A percentile compares a stretch with the other conserved stretches of the same genome.
Evolutionary conservation across 1,140 invertebrate species (phyloP).

Genomic region (Leguminivora glycinivorella): DNA sequence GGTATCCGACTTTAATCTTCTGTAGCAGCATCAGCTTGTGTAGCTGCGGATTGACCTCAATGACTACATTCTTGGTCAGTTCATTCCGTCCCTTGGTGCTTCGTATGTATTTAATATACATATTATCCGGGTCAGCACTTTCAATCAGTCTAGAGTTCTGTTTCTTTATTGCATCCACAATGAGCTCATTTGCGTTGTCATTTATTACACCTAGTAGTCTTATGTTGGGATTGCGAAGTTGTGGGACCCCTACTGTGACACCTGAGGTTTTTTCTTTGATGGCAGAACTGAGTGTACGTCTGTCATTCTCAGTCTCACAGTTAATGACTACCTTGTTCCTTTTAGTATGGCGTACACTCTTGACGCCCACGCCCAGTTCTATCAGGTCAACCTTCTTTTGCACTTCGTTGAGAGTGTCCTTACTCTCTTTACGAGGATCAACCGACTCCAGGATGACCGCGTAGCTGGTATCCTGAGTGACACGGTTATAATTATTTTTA

Average conservation of each 20-base stretch:
- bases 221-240: not conserved
- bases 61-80: conserved; percentile 8
- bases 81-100: not conserved
- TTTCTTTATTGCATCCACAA: not conserved
- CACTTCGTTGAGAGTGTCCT: not conserved
- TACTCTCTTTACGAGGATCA: not conserved
- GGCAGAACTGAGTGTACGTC: not conserved
- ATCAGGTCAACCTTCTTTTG: not conserved
- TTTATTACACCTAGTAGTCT: not conserved
- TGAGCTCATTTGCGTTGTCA: not conserved
- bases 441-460: not conserved
- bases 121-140: not conserved
- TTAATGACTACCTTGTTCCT: not conserved
- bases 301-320: not conserved
- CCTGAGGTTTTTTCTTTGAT: not conserved
- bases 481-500: too few species aligned
- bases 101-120: not conserved
- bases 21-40: not conserved
- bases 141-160: not conserved
- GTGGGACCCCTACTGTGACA: not conserved
- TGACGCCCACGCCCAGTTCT: not conserved
- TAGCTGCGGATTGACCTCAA: not conserved
- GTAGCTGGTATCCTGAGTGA: not conserved
- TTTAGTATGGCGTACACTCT: not conserved
- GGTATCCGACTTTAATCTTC: conserved; percentile 21